Conservation (phyloP, 30 jellyfish, hydroid and myxozoan species). For the Aurelia aurita complex sp. Pacific region DNA sequence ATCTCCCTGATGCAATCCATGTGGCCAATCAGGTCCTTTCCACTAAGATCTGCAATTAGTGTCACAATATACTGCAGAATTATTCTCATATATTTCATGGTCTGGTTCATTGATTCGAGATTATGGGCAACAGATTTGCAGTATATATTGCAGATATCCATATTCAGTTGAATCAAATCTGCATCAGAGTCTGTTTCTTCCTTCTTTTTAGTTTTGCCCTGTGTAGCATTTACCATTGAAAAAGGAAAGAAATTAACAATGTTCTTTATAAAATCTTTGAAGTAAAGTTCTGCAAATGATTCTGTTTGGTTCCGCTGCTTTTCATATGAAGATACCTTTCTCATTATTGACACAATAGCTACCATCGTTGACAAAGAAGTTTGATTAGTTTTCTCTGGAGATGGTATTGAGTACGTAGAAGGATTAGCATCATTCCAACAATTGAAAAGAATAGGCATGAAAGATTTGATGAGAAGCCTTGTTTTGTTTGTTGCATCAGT, state of each 20-base stretch:
- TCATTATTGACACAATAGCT: slow-evolving; percentile 22
- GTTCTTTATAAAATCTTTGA: slow-evolving; percentile 14
- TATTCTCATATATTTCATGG: not conserved
- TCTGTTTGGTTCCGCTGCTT: not conserved
- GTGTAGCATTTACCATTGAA: not conserved
- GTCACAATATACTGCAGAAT: slow-evolving; percentile 22
- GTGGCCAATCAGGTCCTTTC: not conserved
- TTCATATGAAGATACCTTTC: not conserved
- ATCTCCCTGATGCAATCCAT: slow-evolving; percentile 7
- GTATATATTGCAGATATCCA: slow-evolving; percentile 32
- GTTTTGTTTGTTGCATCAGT: slow-evolving; percentile 4
- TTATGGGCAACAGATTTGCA: slow-evolving; percentile 9
- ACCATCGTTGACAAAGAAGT: slow-evolving; percentile 16
- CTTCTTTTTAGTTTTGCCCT: slow-evolving; percentile 6
- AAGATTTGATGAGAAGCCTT: slow-evolving; percentile 8
- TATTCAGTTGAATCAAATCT: not conserved
- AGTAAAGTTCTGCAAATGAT: slow-evolving; percentile 1
- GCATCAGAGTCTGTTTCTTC: not conserved
- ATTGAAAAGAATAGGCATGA: slow-evolving; percentile 64
- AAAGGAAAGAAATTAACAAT: slow-evolving; percentile 42
- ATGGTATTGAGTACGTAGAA: slow-evolving; percentile 30
- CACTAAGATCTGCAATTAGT: not conserved
- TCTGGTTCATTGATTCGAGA: not conserved
- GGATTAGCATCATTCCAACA: slow-evolving; percentile 85
- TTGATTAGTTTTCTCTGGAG: slow-evolving; percentile 11